A percentile compares a stretch with the other conserved stretches of the same genome.
phyloP scores from a whole-genome alignment of 2,888 invertebrate genomes.

The Macroteleia sp. region DNA sequence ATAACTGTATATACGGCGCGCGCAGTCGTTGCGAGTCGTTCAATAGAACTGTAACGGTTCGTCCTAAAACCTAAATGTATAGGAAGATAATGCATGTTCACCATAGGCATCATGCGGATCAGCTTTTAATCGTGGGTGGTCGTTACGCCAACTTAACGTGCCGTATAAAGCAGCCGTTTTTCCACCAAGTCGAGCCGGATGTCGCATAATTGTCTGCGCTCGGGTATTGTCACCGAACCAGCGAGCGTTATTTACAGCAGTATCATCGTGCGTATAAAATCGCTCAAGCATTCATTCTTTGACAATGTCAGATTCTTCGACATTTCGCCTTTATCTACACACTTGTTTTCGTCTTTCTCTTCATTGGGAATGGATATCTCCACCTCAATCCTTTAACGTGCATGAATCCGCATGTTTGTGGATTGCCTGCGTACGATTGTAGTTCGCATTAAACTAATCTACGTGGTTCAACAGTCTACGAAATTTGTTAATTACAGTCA shows the following conservation, averaged over 20 bases:
- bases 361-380: no score
- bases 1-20: constrained; percentile 30
- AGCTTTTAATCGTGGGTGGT: constrained; percentile 76
- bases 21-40: constrained; percentile 21
- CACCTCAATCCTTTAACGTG: no score
- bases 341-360: neutral
- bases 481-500: no score
- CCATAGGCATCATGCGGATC: constrained; percentile 43
- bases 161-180: constrained; percentile 79
- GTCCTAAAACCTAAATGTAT: constrained; percentile 58
- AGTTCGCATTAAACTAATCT: no score
- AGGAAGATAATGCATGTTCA: constrained; percentile 51
- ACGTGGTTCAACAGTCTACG: no score
- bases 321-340: constrained; percentile 5
- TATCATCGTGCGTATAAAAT: constrained; percentile 40
- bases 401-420: no score
- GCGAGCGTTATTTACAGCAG: constrained; percentile 41
- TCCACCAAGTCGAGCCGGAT: constrained; percentile 71
- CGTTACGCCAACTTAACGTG: constrained; percentile 75
- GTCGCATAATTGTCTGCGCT: constrained; percentile 73
- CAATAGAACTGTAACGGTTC: constrained; percentile 50
- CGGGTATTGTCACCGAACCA: constrained; percentile 66
- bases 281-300: constrained; percentile 38
- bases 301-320: constrained; percentile 33
- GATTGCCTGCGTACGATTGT: no score